A percentile compares a stretch with the other conserved stretches of the same genome.
Conservation (phyloP, 1,140 invertebrate genomes). For the Pseudomyrmex pallidus region DNA sequence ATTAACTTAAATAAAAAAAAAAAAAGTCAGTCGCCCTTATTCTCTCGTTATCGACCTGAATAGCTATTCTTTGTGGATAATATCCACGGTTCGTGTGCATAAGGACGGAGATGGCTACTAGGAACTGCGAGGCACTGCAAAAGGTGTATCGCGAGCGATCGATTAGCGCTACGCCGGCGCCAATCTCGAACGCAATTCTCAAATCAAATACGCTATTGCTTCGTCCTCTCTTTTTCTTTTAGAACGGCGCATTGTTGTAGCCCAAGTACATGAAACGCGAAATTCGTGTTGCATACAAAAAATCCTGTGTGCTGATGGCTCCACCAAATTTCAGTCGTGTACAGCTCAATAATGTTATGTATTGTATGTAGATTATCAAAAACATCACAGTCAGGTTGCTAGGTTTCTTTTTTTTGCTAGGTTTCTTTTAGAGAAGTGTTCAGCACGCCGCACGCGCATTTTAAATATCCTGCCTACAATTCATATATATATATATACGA, state of each 20-base stretch:
- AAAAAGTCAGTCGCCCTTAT: conserved; percentile 19
- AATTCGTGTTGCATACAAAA: conserved; percentile 47
- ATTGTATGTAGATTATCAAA: conserved; percentile 78
- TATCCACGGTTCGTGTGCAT: conserved; percentile 60
- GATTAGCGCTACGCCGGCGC: conserved; percentile 43
- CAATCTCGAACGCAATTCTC: conserved; percentile 55
- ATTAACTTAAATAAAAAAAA: conserved; percentile 30
- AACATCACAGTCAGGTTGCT: conserved; percentile 80
- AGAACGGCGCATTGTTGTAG: conserved; percentile 27
- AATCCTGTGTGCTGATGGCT: conserved; percentile 39
- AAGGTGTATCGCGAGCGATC: conserved; percentile 56
- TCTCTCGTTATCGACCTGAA: conserved; percentile 21
- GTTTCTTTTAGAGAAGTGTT: conserved; percentile 65
- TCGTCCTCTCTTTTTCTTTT: conserved; percentile 9
- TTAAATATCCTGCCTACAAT: conserved; percentile 25
- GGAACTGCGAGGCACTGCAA: conserved; percentile 77
- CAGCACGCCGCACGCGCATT: conserved; percentile 6
- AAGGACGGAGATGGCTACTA: conserved; percentile 76
- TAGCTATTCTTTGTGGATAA: conserved; percentile 44
- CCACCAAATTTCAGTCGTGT: conserved; percentile 60
- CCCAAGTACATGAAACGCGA: conserved; percentile 37
- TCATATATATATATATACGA: background rate
- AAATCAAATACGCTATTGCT: conserved; percentile 30
- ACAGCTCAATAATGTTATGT: conserved; percentile 67
- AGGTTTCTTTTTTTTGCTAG: conserved; percentile 61